Evolutionary conservation across 2,113 vertebrate species (phyloP), one percentile per base, ranked within the genome.

Genomic region (Balaenoptera acutorostrata): DNA sequence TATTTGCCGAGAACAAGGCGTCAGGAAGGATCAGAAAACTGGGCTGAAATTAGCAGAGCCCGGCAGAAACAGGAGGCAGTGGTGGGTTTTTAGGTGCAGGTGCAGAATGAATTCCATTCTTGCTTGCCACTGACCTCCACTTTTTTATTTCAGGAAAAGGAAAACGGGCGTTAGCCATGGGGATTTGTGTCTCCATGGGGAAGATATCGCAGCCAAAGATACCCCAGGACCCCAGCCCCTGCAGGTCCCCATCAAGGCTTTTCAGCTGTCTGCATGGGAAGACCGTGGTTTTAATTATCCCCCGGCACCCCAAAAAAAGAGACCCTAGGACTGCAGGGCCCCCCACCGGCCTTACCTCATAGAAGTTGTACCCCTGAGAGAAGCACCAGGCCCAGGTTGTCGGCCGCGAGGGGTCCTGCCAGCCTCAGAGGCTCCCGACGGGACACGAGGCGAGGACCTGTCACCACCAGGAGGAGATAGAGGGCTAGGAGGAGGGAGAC

Each of bases 361-460:
- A 96, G 97, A 99, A 99, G 98, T 99, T 98, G 92, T 98, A 52
- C 99, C 55, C 93, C 97, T 0, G 98, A 98, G 98, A 99, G 96
- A 59, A 78, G 95, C 41, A 99, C 98, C 98, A 98, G 98, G 57
- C 96, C 5, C 10, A 99, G 98, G 95, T 97, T 98, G 93, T 98
- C 99, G 95, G 97, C 4, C 2, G 98, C 92, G 18, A 99, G 98
- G 2, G 98, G 69, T 15, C 61, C 49, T 90, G 98, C 71, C 41
- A 95, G 98, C 71, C 98, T 97, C 87, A 98, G 87, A 0, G 91
- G 92, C 59, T 98, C 90, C 63, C 77, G 17, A 41, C 36, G 59
- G 57, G 61, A 92, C 98, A 98, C 98, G 77, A 98, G 94, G 11
- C n/a, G 75, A 3, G 99, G 98, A 6, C 98, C 99, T 10, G 96